Percentiles rank a stretch among this genome's conserved stretches.
These are phyloP conservation scores for Bombus confusus DNA, from an alignment of 1,140 invertebrate species.

Conservation along the genomic window DNA sequence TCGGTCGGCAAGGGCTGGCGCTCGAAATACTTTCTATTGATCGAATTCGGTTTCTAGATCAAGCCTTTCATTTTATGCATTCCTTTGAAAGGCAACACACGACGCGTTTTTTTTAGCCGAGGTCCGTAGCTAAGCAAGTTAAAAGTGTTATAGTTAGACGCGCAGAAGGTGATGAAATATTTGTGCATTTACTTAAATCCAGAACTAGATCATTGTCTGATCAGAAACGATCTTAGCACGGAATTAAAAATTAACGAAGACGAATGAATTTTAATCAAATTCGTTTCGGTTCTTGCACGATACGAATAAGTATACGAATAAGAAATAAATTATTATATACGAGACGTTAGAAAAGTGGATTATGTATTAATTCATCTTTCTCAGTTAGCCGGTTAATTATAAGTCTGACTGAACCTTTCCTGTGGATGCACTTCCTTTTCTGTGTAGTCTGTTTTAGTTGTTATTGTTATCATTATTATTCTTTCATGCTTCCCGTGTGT, in stretches of 20 bases:
- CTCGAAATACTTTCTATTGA: neutral
- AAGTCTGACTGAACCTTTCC: too few species aligned
- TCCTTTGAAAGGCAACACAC: too few species aligned
- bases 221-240: neutral
- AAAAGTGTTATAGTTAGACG: neutral
- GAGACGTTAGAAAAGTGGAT: too few species aligned
- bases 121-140: neutral
- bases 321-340: neutral
- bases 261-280: neutral
- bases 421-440: too few species aligned
- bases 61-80: neutral
- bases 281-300: neutral
- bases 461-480: too few species aligned
- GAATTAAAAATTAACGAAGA: neutral
- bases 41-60: neutral
- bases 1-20: neutral
- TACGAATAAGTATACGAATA: too few species aligned
- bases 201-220: neutral
- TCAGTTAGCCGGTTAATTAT: too few species aligned
- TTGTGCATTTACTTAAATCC: neutral
- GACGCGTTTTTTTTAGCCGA: neutral
- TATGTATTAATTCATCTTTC: too few species aligned
- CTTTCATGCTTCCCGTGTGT: fast-evolving
- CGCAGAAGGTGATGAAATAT: neutral
- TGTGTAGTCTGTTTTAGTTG: too few species aligned